Percentiles rank a stretch among this genome's conserved stretches.
phyloP scores from a whole-genome alignment of 2,888 invertebrate genomes.

The Dastarcus helophoroides region DNA sequence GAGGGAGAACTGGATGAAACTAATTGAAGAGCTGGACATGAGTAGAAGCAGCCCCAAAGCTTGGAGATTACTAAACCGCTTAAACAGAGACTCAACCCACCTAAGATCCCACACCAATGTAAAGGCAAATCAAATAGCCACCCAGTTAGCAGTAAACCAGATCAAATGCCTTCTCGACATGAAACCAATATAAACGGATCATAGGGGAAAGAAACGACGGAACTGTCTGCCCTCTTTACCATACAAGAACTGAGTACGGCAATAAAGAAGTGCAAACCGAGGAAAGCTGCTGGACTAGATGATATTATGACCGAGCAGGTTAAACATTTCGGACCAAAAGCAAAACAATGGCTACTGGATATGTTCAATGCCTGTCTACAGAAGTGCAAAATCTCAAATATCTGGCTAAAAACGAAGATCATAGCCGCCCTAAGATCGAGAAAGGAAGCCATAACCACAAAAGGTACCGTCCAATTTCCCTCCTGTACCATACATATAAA shows the following conservation, averaged over 20 bases:
- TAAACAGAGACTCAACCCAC: slow-evolving; percentile 5
- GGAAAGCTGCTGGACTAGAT: slow-evolving; percentile 6
- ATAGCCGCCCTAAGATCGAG: slow-evolving; percentile 10
- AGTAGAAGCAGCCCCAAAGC: neutral
- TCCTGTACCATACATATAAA: slow-evolving; percentile 10
- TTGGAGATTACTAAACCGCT: slow-evolving; percentile 5
- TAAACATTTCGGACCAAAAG: slow-evolving; percentile 5
- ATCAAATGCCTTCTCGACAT: too few relatives aligned
- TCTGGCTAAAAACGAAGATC: slow-evolving; percentile 7
- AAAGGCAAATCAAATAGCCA: slow-evolving; percentile 5
- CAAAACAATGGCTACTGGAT: slow-evolving; percentile 4
- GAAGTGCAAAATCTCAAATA: slow-evolving; percentile 4
- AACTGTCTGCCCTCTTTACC: slow-evolving; percentile 1
- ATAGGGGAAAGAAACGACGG: too few relatives aligned
- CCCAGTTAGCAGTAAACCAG: too few relatives aligned
- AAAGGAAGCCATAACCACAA: slow-evolving; percentile 8
- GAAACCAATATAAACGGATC: slow-evolving; percentile 4
- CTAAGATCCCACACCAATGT: slow-evolving; percentile 3
- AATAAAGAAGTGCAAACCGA: slow-evolving; percentile 2
- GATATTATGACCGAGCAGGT: slow-evolving; percentile 5
- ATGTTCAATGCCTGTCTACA: slow-evolving; percentile 4
- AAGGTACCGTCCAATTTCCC: slow-evolving; percentile 14
- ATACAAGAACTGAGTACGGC: slow-evolving; percentile 3
- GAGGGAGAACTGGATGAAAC: too few relatives aligned
- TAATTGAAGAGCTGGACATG: too few relatives aligned